Percentiles rank a stretch among this genome's conserved stretches.
These are phyloP conservation scores for Rutilus rutilus DNA, from an alignment of 2,113 vertebrate genomes.

Conservation along the genomic window DNA sequence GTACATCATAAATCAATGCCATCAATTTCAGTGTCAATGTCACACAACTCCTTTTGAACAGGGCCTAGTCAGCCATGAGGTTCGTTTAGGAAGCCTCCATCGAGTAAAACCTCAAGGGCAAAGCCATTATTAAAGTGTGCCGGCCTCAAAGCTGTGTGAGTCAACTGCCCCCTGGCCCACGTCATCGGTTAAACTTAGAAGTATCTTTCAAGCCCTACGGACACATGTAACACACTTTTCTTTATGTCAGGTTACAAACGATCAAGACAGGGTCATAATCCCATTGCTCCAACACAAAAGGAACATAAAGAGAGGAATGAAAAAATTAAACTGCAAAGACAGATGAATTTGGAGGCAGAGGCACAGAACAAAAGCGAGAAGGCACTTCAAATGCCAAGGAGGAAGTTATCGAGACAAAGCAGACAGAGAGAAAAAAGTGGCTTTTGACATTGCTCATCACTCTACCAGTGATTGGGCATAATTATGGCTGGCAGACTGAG, in stretches of 20 bases:
- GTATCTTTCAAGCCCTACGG: constrained; percentile 1
- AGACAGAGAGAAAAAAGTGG: constrained; percentile 49
- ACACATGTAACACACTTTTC: constrained; percentile 25
- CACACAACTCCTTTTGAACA: constrained; percentile 28
- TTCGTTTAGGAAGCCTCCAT: constrained; percentile 38
- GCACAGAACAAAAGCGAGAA: constrained; percentile 34
- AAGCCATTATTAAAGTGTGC: constrained; percentile 23
- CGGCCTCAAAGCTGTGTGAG: not conserved
- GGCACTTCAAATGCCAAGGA: constrained; percentile 51
- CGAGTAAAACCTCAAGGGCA: constrained; percentile 44
- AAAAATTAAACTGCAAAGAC: constrained; percentile 38
- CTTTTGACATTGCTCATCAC: constrained; percentile 54
- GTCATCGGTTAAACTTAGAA: constrained; percentile 16
- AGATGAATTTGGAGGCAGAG: constrained; percentile 32
- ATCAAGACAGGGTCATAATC: constrained; percentile 27
- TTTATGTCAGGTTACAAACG: constrained; percentile 29
- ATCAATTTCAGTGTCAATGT: constrained; percentile 37
- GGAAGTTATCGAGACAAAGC: constrained; percentile 58
- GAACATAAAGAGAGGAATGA: constrained; percentile 18
- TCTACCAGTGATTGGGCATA: constrained; percentile 58
- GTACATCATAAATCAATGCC: constrained; percentile 30
- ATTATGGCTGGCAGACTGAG: constrained; percentile 54
- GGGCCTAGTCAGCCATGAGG: constrained; percentile 33
- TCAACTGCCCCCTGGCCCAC: constrained; percentile 22
- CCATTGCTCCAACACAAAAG: not conserved